Base-by-base conservation (phyloP, 1,140 invertebrate species). In the Drosophila tristis region DNA sequence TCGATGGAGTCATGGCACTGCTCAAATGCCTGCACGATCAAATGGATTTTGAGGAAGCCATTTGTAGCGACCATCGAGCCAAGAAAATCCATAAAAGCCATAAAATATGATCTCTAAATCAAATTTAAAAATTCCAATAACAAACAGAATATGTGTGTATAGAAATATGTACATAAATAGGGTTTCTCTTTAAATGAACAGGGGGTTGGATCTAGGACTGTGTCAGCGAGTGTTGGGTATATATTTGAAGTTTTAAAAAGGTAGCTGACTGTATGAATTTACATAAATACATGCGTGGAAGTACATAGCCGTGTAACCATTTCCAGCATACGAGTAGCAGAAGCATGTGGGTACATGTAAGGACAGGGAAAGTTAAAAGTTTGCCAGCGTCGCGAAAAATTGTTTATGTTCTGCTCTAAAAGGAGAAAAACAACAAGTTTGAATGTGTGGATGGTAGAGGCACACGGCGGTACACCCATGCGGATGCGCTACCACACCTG, bases 371-470 rank as follows among this genome's bases (percentile, higher is more conserved):
- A 43, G 66, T 70, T 70, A 57, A 70, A 70, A 70, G 66, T 70
- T 70, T 70, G 31, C 39, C 63, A 68, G 44, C 66, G 63, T 70
- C 66, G 63, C 63, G 51, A 70, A 70, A 70, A 68, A 70, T 70
- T 70, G 66, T 68, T 70, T 68, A 70, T 70, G 66, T 70, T 70
- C 11, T 64, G 66, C 63, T 44, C 11, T 57, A 29, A 56, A 67
- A 67, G 25, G 20, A 49, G 66, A 31, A 58, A 31, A 45, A 23
- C 31, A 20, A 26, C 20, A 9, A 26, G 26, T 56, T 70, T 35
- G 63, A 70, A 70, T 70, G 49, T 68, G 66, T 58, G 51, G 43
- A 57, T 53, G 25, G 26, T 45, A 70, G 67, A 57, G 23, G 50
- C 63, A 56, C 66, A 44, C 63, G 20, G 13, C 35, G 66, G 66